phyloP scores from a whole-genome alignment of 2,888 invertebrate genomes.

The Lomographa bimaculata region DNA sequence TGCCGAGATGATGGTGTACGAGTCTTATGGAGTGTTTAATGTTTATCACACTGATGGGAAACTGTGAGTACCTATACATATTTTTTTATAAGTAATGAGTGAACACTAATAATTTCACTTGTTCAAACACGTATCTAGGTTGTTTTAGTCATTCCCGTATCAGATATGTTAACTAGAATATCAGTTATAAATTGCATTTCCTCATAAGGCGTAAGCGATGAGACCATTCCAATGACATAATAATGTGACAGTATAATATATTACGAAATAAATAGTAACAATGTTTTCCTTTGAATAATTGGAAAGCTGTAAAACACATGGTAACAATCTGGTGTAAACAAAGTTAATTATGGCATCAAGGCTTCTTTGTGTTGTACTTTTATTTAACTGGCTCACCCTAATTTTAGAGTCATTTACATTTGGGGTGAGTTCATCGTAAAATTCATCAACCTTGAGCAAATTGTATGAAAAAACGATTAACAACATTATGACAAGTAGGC shows the following conservation, averaged over 20 bases:
- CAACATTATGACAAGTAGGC: no score
- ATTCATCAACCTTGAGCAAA: slow-evolving; percentile 5
- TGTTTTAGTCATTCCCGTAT: slow-evolving; percentile 10
- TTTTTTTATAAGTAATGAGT: neutral
- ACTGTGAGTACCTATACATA: slow-evolving; percentile 59
- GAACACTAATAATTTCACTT: slow-evolving; percentile 11
- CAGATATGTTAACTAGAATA: slow-evolving; percentile 10
- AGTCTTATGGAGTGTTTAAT: slow-evolving; percentile 59
- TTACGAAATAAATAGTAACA: slow-evolving; percentile 22
- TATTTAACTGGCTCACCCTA: slow-evolving; percentile 13
- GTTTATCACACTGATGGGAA: slow-evolving; percentile 72
- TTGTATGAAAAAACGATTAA: no score
- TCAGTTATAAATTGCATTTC: slow-evolving; percentile 27
- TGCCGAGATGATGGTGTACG: slow-evolving; percentile 66
- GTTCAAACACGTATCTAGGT: slow-evolving; percentile 8
- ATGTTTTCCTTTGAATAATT: slow-evolving; percentile 24
- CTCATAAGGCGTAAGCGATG: slow-evolving; percentile 22
- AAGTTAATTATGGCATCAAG: slow-evolving; percentile 23
- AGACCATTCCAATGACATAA: slow-evolving; percentile 28
- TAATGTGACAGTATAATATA: slow-evolving; percentile 26
- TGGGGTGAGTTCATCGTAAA: slow-evolving; percentile 6
- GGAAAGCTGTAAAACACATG: slow-evolving; percentile 36
- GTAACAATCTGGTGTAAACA: slow-evolving; percentile 29
- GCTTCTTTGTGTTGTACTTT: slow-evolving; percentile 19
- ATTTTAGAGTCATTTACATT: slow-evolving; percentile 15